phyloP scores from a whole-genome alignment of 2,113 vertebrate genomes.

The Onychostoma macrolepis region DNA sequence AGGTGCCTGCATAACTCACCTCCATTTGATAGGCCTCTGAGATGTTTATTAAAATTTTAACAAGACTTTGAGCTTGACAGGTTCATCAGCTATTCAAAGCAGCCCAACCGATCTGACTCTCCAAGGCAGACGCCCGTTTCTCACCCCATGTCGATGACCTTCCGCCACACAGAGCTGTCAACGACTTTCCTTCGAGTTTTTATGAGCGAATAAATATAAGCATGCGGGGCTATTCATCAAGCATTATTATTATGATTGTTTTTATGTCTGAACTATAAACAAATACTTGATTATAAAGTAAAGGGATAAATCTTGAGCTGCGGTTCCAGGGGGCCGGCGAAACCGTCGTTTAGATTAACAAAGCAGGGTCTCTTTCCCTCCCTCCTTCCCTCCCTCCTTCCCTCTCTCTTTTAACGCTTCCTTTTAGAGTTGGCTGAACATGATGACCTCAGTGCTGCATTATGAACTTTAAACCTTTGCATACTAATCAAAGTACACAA shows the following conservation, averaged over 20 bases:
- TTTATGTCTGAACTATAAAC: conserved; percentile 79
- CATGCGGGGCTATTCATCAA: conserved; percentile 72
- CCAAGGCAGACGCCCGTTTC: conserved; percentile 59
- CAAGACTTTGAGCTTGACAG: conserved; percentile 74
- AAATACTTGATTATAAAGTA: conserved; percentile 78
- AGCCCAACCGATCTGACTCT: conserved; percentile 73
- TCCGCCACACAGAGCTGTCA: conserved; percentile 68
- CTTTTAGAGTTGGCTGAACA: conserved; percentile 55
- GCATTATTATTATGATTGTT: conserved; percentile 78
- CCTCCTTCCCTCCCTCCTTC: not conserved
- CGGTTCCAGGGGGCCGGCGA: conserved; percentile 63
- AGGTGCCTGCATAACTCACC: conserved; percentile 81
- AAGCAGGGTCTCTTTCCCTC: conserved; percentile 57
- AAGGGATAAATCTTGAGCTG: conserved; percentile 74
- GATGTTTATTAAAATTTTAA: conserved; percentile 87
- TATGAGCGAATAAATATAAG: conserved; percentile 77
- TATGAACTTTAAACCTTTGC: conserved; percentile 59
- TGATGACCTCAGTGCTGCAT: conserved; percentile 55
- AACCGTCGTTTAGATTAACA: conserved; percentile 73
- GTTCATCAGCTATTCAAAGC: conserved; percentile 83
- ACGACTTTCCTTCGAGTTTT: conserved; percentile 73
- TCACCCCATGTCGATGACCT: conserved; percentile 71
- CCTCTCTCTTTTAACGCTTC: conserved; percentile 42
- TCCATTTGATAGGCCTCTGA: conserved; percentile 78
- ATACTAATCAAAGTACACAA: conserved; percentile 45